phyloP scores from a whole-genome alignment of 1,140 invertebrate species.

The Meloidogyne hapla region DNA sequence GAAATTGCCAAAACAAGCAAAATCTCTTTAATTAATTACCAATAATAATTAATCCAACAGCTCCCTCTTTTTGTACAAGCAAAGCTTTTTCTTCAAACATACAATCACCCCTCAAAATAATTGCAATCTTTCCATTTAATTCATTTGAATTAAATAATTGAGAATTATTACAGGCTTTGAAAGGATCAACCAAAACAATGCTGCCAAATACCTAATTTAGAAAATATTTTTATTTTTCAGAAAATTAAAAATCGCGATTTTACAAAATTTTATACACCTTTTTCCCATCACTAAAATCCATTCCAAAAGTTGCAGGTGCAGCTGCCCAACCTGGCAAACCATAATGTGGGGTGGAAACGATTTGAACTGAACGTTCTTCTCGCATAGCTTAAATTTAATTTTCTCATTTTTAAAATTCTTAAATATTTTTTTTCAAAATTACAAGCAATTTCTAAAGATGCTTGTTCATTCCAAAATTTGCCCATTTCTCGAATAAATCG shows the following conservation, averaged over 20 bases:
- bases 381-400: conserved; percentile 10
- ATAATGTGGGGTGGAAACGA: conserved; percentile 42
- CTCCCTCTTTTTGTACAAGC: conserved; percentile 78
- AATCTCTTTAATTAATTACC: conserved; percentile 64
- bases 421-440: conserved; percentile 64
- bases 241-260: not conserved
- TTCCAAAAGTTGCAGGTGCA: conserved; percentile 87
- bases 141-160: conserved; percentile 68
- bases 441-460: conserved; percentile 55
- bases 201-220: conserved; percentile 65
- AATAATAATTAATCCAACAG: conserved; percentile 80
- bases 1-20: no score
- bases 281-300: conserved; percentile 69
- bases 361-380: conserved; percentile 42
- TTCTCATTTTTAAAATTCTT: conserved; percentile 17
- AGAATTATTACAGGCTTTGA: conserved; percentile 73
- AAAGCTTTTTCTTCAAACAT: conserved; percentile 88
- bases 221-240: not conserved
- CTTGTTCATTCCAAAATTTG: not conserved
- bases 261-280: conserved; percentile 32
- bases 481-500: conserved; percentile 97
- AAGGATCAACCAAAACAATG: conserved; percentile 72
- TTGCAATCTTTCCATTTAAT: conserved; percentile 76
- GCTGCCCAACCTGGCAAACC: conserved; percentile 70
- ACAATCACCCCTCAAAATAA: conserved; percentile 84